phyloP scores from a whole-genome alignment of 2,113 vertebrate genomes.

The Crotophaga sulcirostris region DNA sequence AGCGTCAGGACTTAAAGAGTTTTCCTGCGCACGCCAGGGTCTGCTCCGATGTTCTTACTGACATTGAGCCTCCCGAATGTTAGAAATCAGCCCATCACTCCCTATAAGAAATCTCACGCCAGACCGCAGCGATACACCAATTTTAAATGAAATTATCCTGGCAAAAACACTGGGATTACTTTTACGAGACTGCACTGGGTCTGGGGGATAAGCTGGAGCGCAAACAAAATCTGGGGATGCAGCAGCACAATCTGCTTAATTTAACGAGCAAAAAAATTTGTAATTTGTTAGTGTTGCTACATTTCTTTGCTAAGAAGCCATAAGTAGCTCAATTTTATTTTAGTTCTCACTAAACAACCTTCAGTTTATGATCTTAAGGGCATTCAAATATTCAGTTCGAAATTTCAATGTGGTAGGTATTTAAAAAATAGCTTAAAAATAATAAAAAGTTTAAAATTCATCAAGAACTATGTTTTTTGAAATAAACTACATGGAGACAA shows the following conservation, averaged over 20 bases:
- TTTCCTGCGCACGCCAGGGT: not conserved
- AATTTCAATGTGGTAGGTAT: not conserved
- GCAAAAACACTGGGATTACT: not conserved
- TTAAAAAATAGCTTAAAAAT: slow-evolving; percentile 16
- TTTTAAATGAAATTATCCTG: not conserved
- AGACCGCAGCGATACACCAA: not conserved
- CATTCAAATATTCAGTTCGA: not conserved
- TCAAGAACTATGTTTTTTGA: slow-evolving; percentile 1
- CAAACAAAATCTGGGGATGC: not conserved
- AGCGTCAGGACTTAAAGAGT: not conserved
- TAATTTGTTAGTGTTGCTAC: not conserved
- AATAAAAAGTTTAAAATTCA: not conserved
- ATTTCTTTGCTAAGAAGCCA: not conserved
- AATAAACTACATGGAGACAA: not conserved
- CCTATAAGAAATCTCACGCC: not conserved
- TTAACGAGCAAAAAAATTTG: not conserved
- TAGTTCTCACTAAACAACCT: not conserved
- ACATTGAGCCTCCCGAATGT: not conserved
- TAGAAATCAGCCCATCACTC: not conserved
- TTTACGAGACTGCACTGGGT: not conserved
- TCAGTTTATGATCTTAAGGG: not conserved
- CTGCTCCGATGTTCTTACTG: not conserved
- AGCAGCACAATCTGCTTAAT: not conserved
- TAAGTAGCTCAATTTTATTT: not conserved
- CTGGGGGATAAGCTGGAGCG: not conserved